phyloP scores from a whole-genome alignment of 2,797 vertebrate species.

The Diplodus puntazzo region DNA sequence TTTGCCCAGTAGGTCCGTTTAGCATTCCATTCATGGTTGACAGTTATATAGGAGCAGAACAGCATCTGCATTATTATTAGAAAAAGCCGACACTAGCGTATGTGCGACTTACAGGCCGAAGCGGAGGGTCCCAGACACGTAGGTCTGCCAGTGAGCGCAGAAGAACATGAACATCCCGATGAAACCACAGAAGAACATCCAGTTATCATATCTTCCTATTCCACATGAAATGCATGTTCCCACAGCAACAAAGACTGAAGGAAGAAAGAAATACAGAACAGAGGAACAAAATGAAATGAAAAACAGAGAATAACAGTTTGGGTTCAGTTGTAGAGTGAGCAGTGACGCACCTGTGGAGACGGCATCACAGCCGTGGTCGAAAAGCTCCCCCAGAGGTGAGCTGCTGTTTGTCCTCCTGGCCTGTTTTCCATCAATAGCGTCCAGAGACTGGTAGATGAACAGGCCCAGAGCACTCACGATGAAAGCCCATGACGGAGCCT shows the following conservation, averaged over 20 bases:
- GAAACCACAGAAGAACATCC: slow-evolving; percentile 97
- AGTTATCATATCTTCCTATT: slow-evolving; percentile 90
- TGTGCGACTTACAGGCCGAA: slow-evolving; percentile 93
- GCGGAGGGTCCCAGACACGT: slow-evolving; percentile 94
- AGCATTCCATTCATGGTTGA: neutral
- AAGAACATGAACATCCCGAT: slow-evolving; percentile 98
- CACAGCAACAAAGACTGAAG: slow-evolving; percentile 93
- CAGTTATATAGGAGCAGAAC: neutral
- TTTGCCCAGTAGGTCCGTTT: too few relatives aligned
- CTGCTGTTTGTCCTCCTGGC: slow-evolving; percentile 96
- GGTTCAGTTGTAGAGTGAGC: neutral
- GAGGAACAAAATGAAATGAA: neutral
- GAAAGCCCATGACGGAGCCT: slow-evolving; percentile 94
- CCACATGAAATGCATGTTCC: slow-evolving; percentile 92
- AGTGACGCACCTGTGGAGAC: slow-evolving; percentile 92
- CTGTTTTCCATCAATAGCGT: slow-evolving; percentile 98
- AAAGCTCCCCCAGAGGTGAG: slow-evolving; percentile 95
- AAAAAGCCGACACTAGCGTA: fast-evolving
- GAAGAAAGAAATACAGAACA: neutral
- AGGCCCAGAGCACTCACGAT: slow-evolving; percentile 92
- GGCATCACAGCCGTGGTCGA: slow-evolving; percentile 98
- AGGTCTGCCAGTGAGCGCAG: slow-evolving; percentile 99
- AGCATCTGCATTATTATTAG: neutral
- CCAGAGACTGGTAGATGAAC: slow-evolving; percentile 97
- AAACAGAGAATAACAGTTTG: neutral